phyloP scores from a whole-genome alignment of 2,113 vertebrate species.

The Neogale vison region DNA sequence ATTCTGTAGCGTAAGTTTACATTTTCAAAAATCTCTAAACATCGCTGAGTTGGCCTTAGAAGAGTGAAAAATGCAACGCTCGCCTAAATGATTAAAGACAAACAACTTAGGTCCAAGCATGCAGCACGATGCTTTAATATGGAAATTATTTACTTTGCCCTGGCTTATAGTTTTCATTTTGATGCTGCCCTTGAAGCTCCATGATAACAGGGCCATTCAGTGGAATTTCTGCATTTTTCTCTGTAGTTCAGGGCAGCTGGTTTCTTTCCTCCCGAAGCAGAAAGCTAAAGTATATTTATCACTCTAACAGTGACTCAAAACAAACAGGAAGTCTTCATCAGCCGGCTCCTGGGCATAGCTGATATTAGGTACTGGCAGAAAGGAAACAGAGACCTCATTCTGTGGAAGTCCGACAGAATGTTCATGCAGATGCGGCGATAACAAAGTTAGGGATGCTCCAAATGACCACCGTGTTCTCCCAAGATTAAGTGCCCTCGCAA shows the following conservation, averaged over 20 bases:
- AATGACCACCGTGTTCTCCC: conserved; percentile 71
- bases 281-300: conserved; percentile 92
- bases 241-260: conserved; percentile 88
- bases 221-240: conserved; percentile 87
- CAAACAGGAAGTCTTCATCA: conserved; percentile 95
- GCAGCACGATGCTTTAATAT: conserved; percentile 63
- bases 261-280: conserved; percentile 89
- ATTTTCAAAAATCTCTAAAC: conserved; percentile 84
- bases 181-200: conserved; percentile 81
- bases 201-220: conserved; percentile 85
- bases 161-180: conserved; percentile 75
- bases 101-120: conserved; percentile 37
- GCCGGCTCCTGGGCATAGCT: conserved; percentile 89
- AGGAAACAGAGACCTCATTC: conserved; percentile 88
- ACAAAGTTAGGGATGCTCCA: conserved; percentile 75
- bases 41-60: conserved; percentile 74
- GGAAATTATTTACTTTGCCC: conserved; percentile 75
- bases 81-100: conserved; percentile 72
- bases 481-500: conserved; percentile 62
- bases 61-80: conserved; percentile 63
- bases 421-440: conserved; percentile 82
- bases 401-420: conserved; percentile 82
- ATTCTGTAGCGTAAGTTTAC: conserved; percentile 79
- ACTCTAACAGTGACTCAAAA: conserved; percentile 91
- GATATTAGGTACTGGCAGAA: conserved; percentile 93